Evolutionary conservation across 2,888 invertebrate species (phyloP).

Genomic region (Clunio marinus): DNA sequence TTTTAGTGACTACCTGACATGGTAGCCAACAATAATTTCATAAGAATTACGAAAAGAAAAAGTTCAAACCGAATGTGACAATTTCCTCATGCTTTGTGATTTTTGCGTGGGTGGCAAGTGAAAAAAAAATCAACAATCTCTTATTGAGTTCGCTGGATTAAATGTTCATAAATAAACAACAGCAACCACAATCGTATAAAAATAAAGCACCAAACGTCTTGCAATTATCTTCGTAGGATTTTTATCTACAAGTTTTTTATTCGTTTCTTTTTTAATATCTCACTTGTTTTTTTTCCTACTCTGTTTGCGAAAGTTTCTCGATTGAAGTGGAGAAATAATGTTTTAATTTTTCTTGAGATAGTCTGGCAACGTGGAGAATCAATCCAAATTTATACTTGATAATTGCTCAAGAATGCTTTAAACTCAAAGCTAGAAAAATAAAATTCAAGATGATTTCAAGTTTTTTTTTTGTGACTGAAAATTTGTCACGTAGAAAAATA

Average conservation of each 20-base stretch:
- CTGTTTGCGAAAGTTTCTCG: too few species aligned
- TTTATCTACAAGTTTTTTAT: neutral
- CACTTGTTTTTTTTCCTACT: neutral
- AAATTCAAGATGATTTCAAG: neutral
- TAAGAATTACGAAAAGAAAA: neutral
- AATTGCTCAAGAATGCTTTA: neutral
- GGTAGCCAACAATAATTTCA: constrained; percentile 6
- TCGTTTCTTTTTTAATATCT: neutral
- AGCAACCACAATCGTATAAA: too few species aligned
- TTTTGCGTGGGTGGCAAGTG: constrained; percentile 3
- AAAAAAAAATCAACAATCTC: constrained; percentile 4
- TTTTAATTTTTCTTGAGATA: too few species aligned
- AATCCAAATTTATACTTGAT: too few species aligned
- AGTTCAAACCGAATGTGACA: neutral
- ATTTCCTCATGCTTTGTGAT: neutral
- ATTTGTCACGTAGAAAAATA: constrained; percentile 22
- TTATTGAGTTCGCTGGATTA: neutral
- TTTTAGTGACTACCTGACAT: neutral
- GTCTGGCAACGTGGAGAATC: constrained; percentile 1
- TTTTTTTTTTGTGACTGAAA: neutral
- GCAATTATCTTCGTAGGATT: neutral
- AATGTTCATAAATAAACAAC: too few species aligned
- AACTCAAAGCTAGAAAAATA: neutral
- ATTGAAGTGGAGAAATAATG: too few species aligned
- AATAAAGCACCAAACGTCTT: neutral